A percentile compares a stretch with the other conserved stretches of the same genome.
Conservation (phyloP, 2,888 invertebrate species). For the Himalopsyche tibetana region DNA sequence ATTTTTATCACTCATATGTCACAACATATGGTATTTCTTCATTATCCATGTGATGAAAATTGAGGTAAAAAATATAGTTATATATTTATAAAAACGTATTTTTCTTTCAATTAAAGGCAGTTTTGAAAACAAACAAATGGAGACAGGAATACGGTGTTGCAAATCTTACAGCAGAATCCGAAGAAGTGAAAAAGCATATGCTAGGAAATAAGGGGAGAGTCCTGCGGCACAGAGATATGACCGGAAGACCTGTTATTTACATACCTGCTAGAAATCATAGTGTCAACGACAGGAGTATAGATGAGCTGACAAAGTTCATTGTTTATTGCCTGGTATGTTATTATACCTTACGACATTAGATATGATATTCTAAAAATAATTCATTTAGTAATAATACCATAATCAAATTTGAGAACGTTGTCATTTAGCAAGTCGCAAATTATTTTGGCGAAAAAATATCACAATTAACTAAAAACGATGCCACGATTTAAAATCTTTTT, state of each 20-base stretch:
- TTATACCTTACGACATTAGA: not conserved
- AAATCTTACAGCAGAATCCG: conserved; percentile 76
- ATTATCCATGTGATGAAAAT: not conserved
- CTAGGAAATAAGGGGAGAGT: conserved; percentile 81
- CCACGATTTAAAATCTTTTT: too few species aligned
- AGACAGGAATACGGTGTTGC: conserved; percentile 83
- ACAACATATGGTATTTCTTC: conserved; percentile 54
- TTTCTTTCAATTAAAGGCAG: conserved; percentile 76
- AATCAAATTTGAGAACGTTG: too few species aligned
- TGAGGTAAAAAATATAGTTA: not conserved
- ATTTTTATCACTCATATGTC: not conserved
- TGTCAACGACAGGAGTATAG: conserved; percentile 83
- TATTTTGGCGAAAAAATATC: too few species aligned
- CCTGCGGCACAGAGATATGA: conserved; percentile 83
- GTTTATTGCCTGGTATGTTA: conserved; percentile 82
- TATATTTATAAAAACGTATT: not conserved
- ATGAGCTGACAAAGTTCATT: conserved; percentile 87
- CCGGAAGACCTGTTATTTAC: conserved; percentile 86
- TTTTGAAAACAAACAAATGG: conserved; percentile 89
- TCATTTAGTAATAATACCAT: not conserved
- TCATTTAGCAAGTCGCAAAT: too few species aligned
- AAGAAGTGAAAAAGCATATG: conserved; percentile 78
- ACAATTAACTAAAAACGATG: too few species aligned
- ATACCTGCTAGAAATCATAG: conserved; percentile 88
- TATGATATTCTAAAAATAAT: not conserved